Evolutionary conservation across 2,888 invertebrate species (phyloP).

Genomic region (Phaedon cochleariae): DNA sequence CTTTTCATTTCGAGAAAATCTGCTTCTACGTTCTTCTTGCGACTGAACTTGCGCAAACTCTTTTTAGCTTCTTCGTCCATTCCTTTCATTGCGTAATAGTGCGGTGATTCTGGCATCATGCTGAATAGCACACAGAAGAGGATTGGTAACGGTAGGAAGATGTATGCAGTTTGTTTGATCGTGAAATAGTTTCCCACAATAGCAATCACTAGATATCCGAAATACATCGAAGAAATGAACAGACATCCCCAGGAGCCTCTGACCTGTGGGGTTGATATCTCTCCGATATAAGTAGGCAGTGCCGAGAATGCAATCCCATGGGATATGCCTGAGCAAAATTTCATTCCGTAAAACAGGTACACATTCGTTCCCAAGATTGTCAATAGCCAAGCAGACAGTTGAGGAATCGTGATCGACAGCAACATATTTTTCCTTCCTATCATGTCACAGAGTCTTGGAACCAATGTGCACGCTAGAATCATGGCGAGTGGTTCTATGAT

Average conservation of each 20-base stretch:
- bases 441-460: conserved; percentile 46
- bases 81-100: conserved; percentile 47
- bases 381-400: conserved; percentile 45
- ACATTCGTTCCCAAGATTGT: conserved; percentile 43
- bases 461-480: conserved; percentile 45
- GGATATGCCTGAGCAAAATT: conserved; percentile 45
- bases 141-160: conserved; percentile 68
- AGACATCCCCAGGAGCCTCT: conserved; percentile 24
- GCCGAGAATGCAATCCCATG: conserved; percentile 41
- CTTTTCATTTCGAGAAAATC: conserved; percentile 46
- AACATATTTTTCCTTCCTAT: conserved; percentile 53
- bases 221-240: neutral
- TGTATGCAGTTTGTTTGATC: conserved; percentile 64
- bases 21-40: conserved; percentile 45
- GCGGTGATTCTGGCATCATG: conserved; percentile 69
- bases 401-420: conserved; percentile 48
- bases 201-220: conserved; percentile 13
- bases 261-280: conserved; percentile 23
- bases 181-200: conserved; percentile 31
- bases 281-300: conserved; percentile 27
- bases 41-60: conserved; percentile 44
- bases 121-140: conserved; percentile 66
- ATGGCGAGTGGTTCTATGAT: conserved; percentile 38
- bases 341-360: conserved; percentile 48
- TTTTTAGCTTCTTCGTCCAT: conserved; percentile 43